phyloP scores from a whole-genome alignment of 2,797 vertebrate species.

The Tapera naevia region DNA sequence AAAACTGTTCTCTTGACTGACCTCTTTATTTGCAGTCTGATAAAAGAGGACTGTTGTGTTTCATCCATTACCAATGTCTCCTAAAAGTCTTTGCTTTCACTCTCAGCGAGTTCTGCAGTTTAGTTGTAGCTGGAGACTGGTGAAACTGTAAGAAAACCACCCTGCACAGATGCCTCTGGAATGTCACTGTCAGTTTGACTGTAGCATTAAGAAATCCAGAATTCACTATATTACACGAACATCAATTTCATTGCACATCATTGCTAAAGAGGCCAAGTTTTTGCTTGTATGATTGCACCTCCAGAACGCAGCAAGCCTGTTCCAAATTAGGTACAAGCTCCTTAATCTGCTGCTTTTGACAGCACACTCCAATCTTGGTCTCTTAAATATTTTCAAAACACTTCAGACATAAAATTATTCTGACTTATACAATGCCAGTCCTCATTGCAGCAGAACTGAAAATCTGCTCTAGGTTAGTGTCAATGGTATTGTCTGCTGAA shows the following conservation, averaged over 20 bases:
- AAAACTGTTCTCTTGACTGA: slow-evolving; percentile 27
- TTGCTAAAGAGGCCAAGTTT: not conserved
- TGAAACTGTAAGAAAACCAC: not conserved
- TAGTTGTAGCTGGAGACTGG: not conserved
- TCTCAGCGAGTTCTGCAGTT: not conserved
- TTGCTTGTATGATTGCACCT: not conserved
- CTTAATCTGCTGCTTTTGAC: not conserved
- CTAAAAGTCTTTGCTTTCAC: not conserved
- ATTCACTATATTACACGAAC: not conserved
- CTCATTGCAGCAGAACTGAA: not conserved
- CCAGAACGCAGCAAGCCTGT: not conserved
- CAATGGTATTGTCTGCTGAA: not conserved
- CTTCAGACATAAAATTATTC: not conserved
- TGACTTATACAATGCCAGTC: not conserved
- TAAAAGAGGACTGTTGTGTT: not conserved
- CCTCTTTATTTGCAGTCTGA: slow-evolving; percentile 46
- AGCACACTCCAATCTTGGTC: not conserved
- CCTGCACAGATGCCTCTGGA: not conserved
- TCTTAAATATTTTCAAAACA: not conserved
- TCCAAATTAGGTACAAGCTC: not conserved
- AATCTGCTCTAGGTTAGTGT: not conserved
- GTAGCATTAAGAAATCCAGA: not conserved
- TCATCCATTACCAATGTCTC: not conserved
- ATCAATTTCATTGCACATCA: not conserved
- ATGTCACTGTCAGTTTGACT: not conserved